A percentile compares a stretch with the other conserved stretches of the same genome.
These are phyloP conservation scores for Diarsia dahlii DNA, from an alignment of 2,888 invertebrate species.

Conservation along the genomic window DNA sequence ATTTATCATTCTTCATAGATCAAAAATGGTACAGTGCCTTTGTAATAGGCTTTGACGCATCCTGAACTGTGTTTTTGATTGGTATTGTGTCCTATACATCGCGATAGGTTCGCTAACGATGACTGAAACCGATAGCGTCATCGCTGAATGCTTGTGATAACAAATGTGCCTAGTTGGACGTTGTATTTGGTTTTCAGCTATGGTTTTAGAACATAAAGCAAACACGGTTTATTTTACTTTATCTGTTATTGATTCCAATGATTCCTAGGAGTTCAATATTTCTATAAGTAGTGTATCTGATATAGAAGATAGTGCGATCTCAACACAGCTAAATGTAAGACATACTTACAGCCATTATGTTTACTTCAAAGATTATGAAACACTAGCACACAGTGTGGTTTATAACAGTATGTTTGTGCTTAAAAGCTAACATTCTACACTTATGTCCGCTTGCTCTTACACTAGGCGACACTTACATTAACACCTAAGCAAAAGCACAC, in stretches of 20 bases:
- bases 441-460: not conserved
- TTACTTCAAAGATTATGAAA: constrained; percentile 6
- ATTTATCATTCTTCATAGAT: constrained; percentile 8
- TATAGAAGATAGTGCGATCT: not conserved
- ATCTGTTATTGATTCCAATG: not conserved
- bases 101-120: constrained; percentile 26
- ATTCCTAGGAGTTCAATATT: too few relatives aligned
- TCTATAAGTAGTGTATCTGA: not conserved
- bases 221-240: not conserved
- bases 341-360: not conserved
- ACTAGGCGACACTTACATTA: not conserved
- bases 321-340: not conserved
- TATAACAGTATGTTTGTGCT: not conserved
- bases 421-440: not conserved
- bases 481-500: not conserved
- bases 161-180: constrained; percentile 26
- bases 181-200: constrained; percentile 17
- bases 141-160: constrained; percentile 39
- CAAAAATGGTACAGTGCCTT: constrained; percentile 9
- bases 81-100: constrained; percentile 29
- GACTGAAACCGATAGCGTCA: constrained; percentile 42
- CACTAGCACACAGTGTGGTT: not conserved
- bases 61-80: constrained; percentile 41
- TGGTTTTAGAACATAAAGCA: not conserved
- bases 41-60: constrained; percentile 23